phyloP scores from a whole-genome alignment of 2,113 vertebrate species.

The Neomonachus schauinslandi region DNA sequence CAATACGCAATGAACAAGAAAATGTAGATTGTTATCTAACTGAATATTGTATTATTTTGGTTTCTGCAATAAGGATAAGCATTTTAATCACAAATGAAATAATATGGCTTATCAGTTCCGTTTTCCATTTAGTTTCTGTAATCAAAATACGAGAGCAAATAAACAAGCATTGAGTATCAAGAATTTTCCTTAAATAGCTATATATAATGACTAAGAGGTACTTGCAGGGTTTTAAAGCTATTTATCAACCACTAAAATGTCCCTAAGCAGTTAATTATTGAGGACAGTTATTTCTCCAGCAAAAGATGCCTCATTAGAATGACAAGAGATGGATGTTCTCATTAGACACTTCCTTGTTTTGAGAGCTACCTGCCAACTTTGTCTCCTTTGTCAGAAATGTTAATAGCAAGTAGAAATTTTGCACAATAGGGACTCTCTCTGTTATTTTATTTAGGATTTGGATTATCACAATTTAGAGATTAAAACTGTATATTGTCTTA shows the following conservation, averaged over 20 bases:
- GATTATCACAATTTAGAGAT: not conserved
- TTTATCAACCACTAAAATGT: slow-evolving; percentile 57
- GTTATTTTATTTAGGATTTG: slow-evolving; percentile 6
- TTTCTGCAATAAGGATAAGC: not conserved
- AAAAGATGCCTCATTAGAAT: slow-evolving; percentile 52
- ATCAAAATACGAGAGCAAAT: slow-evolving; percentile 5
- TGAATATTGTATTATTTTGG: not conserved
- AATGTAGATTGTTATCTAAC: not conserved
- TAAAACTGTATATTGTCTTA: not conserved
- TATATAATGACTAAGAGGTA: slow-evolving; percentile 23
- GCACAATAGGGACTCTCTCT: not conserved
- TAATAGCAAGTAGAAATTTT: slow-evolving; percentile 21
- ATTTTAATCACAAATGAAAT: not conserved
- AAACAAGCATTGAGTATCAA: not conserved
- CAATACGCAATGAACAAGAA: not conserved
- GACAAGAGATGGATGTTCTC: slow-evolving; percentile 53
- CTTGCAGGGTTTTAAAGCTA: not conserved
- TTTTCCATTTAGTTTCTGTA: slow-evolving; percentile 41
- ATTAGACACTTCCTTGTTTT: slow-evolving; percentile 66
- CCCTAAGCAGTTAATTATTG: slow-evolving; percentile 69
- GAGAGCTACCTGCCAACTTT: slow-evolving; percentile 50
- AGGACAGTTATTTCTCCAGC: slow-evolving; percentile 54
- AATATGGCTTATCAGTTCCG: not conserved
- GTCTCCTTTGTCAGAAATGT: slow-evolving; percentile 51
- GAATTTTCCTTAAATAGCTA: not conserved